Conservation (phyloP, 2,797 vertebrate species). For the Crenuchus spilurus region DNA sequence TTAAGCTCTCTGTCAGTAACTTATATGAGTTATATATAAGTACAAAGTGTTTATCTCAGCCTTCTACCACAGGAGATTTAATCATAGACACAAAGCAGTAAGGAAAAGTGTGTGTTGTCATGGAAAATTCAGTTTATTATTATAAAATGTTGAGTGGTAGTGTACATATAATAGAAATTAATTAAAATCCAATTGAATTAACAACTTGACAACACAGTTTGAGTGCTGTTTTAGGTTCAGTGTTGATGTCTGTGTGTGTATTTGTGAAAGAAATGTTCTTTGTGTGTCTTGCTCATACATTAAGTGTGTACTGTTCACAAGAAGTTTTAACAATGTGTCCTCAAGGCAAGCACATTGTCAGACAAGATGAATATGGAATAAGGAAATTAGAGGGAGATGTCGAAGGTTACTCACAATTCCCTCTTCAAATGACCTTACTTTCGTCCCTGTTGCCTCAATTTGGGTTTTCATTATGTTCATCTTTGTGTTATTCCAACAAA, state of each 20-base stretch:
- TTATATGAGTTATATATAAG: too few relatives aligned
- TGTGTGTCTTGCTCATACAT: not conserved
- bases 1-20: too few relatives aligned
- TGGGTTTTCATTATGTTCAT: conserved; percentile 18
- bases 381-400: not conserved
- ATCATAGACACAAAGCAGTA: too few relatives aligned
- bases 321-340: not conserved
- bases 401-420: not conserved
- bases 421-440: conserved; percentile 30
- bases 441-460: conserved; percentile 5
- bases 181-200: not conserved
- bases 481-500: conserved; percentile 17
- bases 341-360: conserved; percentile 7
- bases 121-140: too few relatives aligned
- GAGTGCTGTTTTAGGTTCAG: not conserved
- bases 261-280: not conserved
- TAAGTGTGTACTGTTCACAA: conserved; percentile 6
- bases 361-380: not conserved
- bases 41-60: too few relatives aligned
- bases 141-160: too few relatives aligned
- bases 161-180: too few relatives aligned
- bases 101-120: too few relatives aligned
- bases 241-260: not conserved
- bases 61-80: too few relatives aligned
- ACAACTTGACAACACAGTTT: not conserved